Percentiles rank a stretch among this genome's conserved stretches.
Evolutionary conservation across 2,888 invertebrate species (phyloP).

Genomic region (Entomobrya proxima): DNA sequence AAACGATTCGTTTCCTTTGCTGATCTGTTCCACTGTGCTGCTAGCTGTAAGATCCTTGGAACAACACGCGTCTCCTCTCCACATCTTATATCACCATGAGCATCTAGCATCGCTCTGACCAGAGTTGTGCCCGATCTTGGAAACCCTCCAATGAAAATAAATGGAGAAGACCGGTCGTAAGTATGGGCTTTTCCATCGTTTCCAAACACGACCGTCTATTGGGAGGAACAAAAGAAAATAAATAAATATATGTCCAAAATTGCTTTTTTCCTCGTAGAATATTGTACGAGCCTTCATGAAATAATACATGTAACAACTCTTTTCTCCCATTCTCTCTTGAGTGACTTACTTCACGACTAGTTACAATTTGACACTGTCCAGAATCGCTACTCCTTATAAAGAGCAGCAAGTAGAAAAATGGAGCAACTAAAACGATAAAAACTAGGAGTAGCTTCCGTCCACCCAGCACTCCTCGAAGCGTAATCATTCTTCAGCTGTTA

Average conservation of each 20-base stretch:
- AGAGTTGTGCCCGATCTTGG: conserved; percentile 98
- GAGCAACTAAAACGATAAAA: conserved; percentile 71
- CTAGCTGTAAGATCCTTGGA: conserved; percentile 95
- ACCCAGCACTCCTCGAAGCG: conserved; percentile 73
- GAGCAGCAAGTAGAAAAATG: conserved; percentile 72
- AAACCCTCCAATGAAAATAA: conserved; percentile 98
- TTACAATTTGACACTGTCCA: conserved; percentile 73
- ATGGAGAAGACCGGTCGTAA: conserved; percentile 92
- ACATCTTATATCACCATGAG: conserved; percentile 86
- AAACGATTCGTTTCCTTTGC: conserved; percentile 93
- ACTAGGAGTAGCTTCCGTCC: conserved; percentile 71
- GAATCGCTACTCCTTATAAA: conserved; percentile 72
- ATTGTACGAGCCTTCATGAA: background rate
- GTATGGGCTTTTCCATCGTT: conserved; percentile 83
- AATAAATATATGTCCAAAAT: conserved; percentile 6
- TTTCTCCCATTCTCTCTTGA: background rate
- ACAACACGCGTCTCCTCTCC: conserved; percentile 98
- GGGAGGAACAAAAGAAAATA: conserved; percentile 34
- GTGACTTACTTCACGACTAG: conserved; percentile 74
- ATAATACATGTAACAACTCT: no score
- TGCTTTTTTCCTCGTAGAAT: background rate
- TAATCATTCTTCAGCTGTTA: conserved; percentile 72
- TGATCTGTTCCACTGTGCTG: conserved; percentile 96
- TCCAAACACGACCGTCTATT: conserved; percentile 82
- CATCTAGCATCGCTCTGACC: conserved; percentile 98